A percentile compares a stretch with the other conserved stretches of the same genome.
Evolutionary conservation across 2,797 vertebrate species (phyloP).

Genomic region (Muraenolepis orangiensis): DNA sequence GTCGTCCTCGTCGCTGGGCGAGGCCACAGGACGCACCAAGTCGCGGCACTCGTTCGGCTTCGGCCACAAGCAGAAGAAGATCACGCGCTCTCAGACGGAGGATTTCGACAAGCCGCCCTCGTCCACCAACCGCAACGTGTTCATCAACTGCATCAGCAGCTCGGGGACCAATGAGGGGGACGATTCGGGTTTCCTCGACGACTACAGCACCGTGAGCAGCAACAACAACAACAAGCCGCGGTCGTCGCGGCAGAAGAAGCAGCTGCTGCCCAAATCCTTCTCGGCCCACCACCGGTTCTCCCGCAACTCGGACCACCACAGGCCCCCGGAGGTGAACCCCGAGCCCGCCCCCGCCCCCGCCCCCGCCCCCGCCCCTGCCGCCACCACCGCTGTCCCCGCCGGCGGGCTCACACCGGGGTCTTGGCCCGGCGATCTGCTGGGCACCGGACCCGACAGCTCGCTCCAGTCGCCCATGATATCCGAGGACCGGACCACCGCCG

Average conservation of each 20-base stretch:
- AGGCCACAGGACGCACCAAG: conserved; percentile 79
- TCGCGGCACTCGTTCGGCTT: conserved; percentile 86
- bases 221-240: conserved; percentile 61
- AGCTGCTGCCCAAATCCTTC: conserved; percentile 91
- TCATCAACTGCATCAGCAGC: conserved; percentile 95
- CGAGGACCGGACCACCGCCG: conserved; percentile 87
- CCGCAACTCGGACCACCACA: conserved; percentile 73
- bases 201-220: conserved; percentile 68
- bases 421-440: conserved; percentile 75
- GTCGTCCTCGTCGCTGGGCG: conserved; percentile 65
- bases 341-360: conserved; percentile 66
- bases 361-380: conserved; percentile 38
- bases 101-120: conserved; percentile 85
- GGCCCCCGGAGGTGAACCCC: conserved; percentile 63
- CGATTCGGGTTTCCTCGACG: conserved; percentile 92
- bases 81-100: conserved; percentile 89
- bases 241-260: conserved; percentile 83
- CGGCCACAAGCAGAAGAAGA: conserved; percentile 87
- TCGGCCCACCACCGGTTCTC: conserved; percentile 91
- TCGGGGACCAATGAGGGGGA: conserved; percentile 89
- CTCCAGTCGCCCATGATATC: conserved; percentile 89
- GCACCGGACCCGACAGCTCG: conserved; percentile 79
- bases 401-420: conserved; percentile 72
- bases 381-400: conserved; percentile 33
- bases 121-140: conserved; percentile 85